A percentile compares a stretch with the other conserved stretches of the same genome.
These are phyloP conservation scores for Harpegnathos saltator DNA, from an alignment of 1,140 invertebrate species.

Conservation along the genomic window DNA sequence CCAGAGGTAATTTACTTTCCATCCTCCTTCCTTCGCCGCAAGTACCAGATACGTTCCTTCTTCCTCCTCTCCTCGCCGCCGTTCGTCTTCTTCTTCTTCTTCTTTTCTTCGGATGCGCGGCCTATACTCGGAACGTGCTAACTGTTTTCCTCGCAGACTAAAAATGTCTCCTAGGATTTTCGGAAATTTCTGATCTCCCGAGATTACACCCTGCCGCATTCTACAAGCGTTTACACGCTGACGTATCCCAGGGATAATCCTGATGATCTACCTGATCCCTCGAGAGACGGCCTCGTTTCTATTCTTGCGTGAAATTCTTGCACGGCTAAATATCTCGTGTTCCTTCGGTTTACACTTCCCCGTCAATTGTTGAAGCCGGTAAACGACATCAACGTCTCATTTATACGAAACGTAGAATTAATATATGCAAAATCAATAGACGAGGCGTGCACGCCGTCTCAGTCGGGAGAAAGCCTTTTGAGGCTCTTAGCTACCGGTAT, in stretches of 20 bases:
- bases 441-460: not conserved
- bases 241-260: slow-evolving; percentile 6
- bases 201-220: not conserved
- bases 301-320: slow-evolving; percentile 22
- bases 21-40: slow-evolving; percentile 68
- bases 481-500: slow-evolving; percentile 22
- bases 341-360: not conserved
- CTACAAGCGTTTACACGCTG: slow-evolving; percentile 4
- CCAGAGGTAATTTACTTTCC: slow-evolving; percentile 80
- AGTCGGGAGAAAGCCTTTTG: slow-evolving; percentile 14
- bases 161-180: slow-evolving; percentile 42
- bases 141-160: slow-evolving; percentile 58
- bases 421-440: not conserved
- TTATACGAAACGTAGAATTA: not conserved
- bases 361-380: not conserved
- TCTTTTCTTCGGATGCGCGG: slow-evolving; percentile 50
- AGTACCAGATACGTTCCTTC: slow-evolving; percentile 59
- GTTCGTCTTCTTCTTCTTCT: slow-evolving; percentile 41
- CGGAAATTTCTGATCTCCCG: slow-evolving; percentile 9
- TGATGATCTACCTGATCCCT: not conserved
- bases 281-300: slow-evolving; percentile 27
- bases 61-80: slow-evolving; percentile 41
- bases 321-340: not conserved
- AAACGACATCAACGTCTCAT: not conserved
- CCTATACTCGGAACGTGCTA: slow-evolving; percentile 69